phyloP scores from a whole-genome alignment of 2,888 invertebrate species.

The Pterostichus madidus region DNA sequence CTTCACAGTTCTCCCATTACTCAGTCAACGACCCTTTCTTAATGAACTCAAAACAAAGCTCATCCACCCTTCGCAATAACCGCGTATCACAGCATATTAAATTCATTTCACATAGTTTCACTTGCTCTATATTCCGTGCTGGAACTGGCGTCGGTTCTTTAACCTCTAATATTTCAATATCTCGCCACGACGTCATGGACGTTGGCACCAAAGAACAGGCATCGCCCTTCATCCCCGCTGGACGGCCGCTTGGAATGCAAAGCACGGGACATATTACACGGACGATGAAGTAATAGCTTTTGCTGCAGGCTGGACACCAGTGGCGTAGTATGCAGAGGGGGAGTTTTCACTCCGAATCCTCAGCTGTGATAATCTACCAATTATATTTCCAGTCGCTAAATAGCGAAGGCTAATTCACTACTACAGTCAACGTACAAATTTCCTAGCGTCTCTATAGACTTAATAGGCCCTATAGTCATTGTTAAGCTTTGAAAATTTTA shows the following conservation, averaged over 20 bases:
- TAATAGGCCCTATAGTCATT: not conserved
- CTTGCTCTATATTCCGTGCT: constrained; percentile 29
- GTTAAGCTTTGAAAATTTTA: no score
- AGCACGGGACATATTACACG: constrained; percentile 55
- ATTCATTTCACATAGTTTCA: constrained; percentile 54
- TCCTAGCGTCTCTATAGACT: no score
- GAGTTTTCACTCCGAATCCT: no score
- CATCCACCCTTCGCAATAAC: not conserved
- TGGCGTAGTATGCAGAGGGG: not conserved
- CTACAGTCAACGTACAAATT: not conserved
- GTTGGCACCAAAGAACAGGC: not conserved
- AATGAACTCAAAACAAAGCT: constrained; percentile 11
- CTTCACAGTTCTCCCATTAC: not conserved
- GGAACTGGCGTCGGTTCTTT: constrained; percentile 28
- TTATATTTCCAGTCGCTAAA: not conserved
- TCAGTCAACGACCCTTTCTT: constrained; percentile 10
- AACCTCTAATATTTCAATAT: constrained; percentile 57
- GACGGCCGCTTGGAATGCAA: constrained; percentile 39
- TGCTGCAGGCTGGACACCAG: constrained; percentile 13
- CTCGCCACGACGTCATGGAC: not conserved
- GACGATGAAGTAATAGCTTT: constrained; percentile 15
- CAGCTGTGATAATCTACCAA: no score
- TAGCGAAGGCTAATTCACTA: not conserved
- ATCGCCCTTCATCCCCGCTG: no score
- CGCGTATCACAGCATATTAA: constrained; percentile 41